Evolutionary conservation across 2,888 invertebrate species (phyloP), one percentile per base, ranked within the genome.

Genomic region (Amphipyra tragopoginis): DNA sequence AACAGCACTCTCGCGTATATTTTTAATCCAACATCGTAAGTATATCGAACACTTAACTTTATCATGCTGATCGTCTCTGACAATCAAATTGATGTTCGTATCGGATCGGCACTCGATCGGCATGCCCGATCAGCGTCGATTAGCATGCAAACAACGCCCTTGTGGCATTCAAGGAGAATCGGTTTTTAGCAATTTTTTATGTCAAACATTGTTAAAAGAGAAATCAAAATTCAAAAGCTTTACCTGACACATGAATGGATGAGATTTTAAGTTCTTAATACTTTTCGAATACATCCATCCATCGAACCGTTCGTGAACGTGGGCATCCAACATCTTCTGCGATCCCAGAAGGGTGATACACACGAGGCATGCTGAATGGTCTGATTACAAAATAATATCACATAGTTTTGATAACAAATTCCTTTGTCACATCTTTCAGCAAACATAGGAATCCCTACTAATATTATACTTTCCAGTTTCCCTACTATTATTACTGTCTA

Each of bases 1-100:
- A n/a, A n/a, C n/a, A n/a, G n/a, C n/a, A n/a, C n/a, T n/a, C 53
- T 47, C 43, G 7, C 51, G 50, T 47, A 39, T 29, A 57, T 44
- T 53, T 73, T 73, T 66, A 53, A 73, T 53, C 68, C 14, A 14
- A 39, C 55, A 36, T 48, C 26, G 49, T 54, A 51, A 51, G 47
- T 47, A 36, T 3, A 21, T 60, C 48, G 49, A 61, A 47, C 69
- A 60, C 69, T 70, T 45, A 54, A 34, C 34, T 62, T 75, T 67
- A 75, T 71, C 58, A 59, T 51, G 26, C 40, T 6, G 36, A 14
- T 36, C 59, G 55, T 55, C 60, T 50, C 40, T 65, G 53, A 60
- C 50, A 63, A 72, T 66, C 68, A 64, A 68, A 76, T 76, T 65
- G 75, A 75, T 60, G 75, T 49, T 51, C 34, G 61, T 55, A 66